These are phyloP conservation scores for Macropodus opercularis DNA, from an alignment of 2,797 vertebrate species.

Conservation along the genomic window DNA sequence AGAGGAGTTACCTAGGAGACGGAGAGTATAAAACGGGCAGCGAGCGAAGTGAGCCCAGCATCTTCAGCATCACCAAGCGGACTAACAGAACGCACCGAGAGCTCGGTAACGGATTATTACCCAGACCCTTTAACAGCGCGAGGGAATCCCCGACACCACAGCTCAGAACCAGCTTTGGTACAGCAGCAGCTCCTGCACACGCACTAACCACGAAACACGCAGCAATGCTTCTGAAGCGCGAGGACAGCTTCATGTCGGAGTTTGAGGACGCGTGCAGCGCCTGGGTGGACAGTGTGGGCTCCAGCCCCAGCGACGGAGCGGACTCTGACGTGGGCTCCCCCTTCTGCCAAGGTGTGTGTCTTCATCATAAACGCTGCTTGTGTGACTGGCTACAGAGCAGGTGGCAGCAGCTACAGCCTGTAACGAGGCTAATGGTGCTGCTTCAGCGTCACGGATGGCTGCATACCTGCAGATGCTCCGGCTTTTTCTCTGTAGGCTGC, in stretches of 20 bases:
- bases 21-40: slow-evolving; percentile 85
- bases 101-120: slow-evolving; percentile 15
- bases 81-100: slow-evolving; percentile 11
- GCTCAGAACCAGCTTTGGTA: not conserved
- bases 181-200: not conserved
- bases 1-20: slow-evolving; percentile 82
- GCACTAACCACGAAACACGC: not conserved
- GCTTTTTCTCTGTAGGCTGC: slow-evolving; percentile 18
- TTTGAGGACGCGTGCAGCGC: slow-evolving; percentile 78
- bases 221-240: slow-evolving; percentile 70
- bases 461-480: slow-evolving; percentile 3
- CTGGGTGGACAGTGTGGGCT: slow-evolving; percentile 77
- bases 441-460: too few species aligned
- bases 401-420: too few species aligned
- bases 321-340: slow-evolving; percentile 71
- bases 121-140: not conserved
- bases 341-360: slow-evolving; percentile 62
- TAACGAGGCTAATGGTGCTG: too few species aligned
- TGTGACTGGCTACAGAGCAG: too few species aligned
- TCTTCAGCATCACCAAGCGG: slow-evolving; percentile 54
- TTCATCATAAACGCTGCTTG: not conserved
- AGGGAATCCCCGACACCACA: slow-evolving; percentile 37
- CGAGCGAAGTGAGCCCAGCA: slow-evolving; percentile 51
- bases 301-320: slow-evolving; percentile 55
- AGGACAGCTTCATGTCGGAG: slow-evolving; percentile 76